Percentiles rank a stretch among this genome's conserved stretches.
These are phyloP conservation scores for Rhopilema esculentum DNA, from an alignment of 30 jellyfish, hydroid and myxozoan genomes.

Conservation along the genomic window DNA sequence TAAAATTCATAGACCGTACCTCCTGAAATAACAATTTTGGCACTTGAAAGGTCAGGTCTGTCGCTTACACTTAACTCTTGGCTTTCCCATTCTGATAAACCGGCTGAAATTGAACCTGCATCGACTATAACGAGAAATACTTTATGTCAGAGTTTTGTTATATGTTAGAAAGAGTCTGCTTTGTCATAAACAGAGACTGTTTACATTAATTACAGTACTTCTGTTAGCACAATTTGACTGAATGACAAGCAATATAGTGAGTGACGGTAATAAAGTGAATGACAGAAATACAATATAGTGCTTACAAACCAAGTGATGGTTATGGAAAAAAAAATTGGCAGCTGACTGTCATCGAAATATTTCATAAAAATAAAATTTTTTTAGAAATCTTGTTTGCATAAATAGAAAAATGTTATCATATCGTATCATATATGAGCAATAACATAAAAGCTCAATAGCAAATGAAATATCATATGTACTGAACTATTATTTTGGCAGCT, in stretches of 20 bases:
- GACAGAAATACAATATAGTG: too few species aligned
- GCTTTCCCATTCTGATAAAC: conserved; percentile 81
- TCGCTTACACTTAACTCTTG: conserved; percentile 83
- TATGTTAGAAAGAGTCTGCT: too few species aligned
- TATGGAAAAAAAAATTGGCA: neutral
- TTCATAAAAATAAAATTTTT: too few species aligned
- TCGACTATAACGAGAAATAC: conserved; percentile 26
- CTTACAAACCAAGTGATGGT: neutral
- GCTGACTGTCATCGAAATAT: neutral
- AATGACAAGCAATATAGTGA: too few species aligned
- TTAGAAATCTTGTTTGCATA: neutral
- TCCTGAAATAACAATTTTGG: conserved; percentile 92
- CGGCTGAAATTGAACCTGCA: conserved; percentile 53
- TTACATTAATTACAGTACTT: too few species aligned
- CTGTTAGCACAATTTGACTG: too few species aligned
- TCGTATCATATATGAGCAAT: neutral
- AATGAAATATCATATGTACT: neutral
- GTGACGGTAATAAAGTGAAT: too few species aligned
- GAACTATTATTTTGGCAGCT: too few species aligned
- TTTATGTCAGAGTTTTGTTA: too few species aligned
- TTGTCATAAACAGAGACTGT: too few species aligned
- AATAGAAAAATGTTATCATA: too few species aligned
- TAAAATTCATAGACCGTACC: conserved; percentile 30
- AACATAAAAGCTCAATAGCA: neutral
- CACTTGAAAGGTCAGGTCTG: conserved; percentile 95